A percentile compares a stretch with the other conserved stretches of the same genome.
Conservation (phyloP, 2,888 invertebrate genomes). For the Hyposoter didymator region DNA sequence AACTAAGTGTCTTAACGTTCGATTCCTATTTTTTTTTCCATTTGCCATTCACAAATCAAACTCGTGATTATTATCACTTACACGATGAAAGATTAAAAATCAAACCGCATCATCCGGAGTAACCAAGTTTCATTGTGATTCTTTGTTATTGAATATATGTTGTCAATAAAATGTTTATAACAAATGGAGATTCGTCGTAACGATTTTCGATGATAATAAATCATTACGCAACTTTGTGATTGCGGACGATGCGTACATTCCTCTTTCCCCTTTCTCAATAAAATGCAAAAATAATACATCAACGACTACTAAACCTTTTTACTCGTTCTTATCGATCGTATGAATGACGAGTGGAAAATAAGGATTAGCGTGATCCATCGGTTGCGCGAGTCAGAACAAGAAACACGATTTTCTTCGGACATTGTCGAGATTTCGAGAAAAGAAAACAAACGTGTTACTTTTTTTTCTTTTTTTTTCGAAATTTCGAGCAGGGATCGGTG, state of each 20-base stretch:
- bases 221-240: slow-evolving; percentile 59
- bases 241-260: slow-evolving; percentile 47
- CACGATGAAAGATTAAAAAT: neutral
- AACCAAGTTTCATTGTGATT: slow-evolving; percentile 59
- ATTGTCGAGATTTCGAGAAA: too few species aligned
- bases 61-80: slow-evolving; percentile 35
- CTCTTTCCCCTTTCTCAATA: neutral
- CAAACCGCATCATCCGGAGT: slow-evolving; percentile 55
- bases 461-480: too few species aligned
- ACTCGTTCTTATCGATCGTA: neutral
- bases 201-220: slow-evolving; percentile 45
- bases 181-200: slow-evolving; percentile 63
- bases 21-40: slow-evolving; percentile 73
- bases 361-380: too few species aligned
- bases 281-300: slow-evolving; percentile 5
- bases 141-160: slow-evolving; percentile 55
- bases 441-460: too few species aligned
- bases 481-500: too few species aligned
- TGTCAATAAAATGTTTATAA: slow-evolving; percentile 77
- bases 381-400: too few species aligned
- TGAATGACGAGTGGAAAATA: neutral
- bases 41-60: slow-evolving; percentile 48
- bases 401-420: too few species aligned
- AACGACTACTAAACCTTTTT: neutral
- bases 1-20: slow-evolving; percentile 80